Conservation (phyloP, 1,140 invertebrate species). For the Andrena cerasifolii region DNA sequence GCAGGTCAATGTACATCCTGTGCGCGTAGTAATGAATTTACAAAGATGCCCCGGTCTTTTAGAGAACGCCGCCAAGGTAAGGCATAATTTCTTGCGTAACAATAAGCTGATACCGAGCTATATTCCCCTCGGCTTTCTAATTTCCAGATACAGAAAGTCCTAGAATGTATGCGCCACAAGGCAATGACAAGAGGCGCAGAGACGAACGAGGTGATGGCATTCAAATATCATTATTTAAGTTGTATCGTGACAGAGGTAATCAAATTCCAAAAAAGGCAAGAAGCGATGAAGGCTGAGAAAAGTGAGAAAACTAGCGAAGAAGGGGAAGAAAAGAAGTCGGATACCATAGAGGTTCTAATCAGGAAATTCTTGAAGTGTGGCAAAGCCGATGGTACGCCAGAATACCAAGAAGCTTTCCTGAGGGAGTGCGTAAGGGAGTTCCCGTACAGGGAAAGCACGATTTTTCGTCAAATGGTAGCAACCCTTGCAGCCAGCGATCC, state of each 20-base stretch:
- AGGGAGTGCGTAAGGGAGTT: conserved; percentile 93
- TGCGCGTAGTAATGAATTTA: conserved; percentile 91
- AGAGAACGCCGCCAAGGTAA: conserved; percentile 89
- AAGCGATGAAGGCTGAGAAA: conserved; percentile 78
- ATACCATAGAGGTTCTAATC: conserved; percentile 88
- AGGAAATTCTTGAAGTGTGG: conserved; percentile 90
- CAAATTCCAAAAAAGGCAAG: conserved; percentile 86
- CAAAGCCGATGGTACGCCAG: conserved; percentile 88
- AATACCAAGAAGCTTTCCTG: conserved; percentile 91
- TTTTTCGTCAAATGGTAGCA: conserved; percentile 92
- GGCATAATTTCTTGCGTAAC: neutral
- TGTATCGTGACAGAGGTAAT: conserved; percentile 89
- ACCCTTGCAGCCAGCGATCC: conserved; percentile 88
- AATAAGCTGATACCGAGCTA: neutral
- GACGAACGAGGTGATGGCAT: conserved; percentile 95
- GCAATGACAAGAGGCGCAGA: conserved; percentile 93
- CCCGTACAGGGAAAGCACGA: conserved; percentile 91
- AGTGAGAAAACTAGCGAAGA: conserved; percentile 79
- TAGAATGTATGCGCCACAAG: conserved; percentile 92
- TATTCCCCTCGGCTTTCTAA: neutral
- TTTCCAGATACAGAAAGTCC: conserved; percentile 85
- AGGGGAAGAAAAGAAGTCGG: conserved; percentile 85
- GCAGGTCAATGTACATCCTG: conserved; percentile 94
- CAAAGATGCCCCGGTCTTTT: conserved; percentile 88
- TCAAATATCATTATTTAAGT: conserved; percentile 94